phyloP scores from a whole-genome alignment of 2,888 invertebrate species.

The Ennomos fuscantarius region DNA sequence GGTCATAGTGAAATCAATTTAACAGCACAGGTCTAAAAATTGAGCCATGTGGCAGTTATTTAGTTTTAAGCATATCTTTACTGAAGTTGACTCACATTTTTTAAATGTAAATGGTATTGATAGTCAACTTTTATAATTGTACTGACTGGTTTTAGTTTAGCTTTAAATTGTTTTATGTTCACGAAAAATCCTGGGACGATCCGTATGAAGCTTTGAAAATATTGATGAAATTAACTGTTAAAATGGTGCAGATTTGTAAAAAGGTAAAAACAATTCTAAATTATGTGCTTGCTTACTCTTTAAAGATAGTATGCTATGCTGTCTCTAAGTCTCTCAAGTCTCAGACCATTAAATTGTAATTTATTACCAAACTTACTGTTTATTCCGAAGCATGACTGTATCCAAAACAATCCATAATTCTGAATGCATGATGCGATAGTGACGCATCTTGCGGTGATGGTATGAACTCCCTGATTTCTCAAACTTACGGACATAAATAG shows the following conservation, averaged over 20 bases:
- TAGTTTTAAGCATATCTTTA: slow-evolving; percentile 18
- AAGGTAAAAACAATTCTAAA: too few relatives aligned
- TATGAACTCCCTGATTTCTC: slow-evolving; percentile 13
- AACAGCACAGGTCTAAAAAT: slow-evolving; percentile 20
- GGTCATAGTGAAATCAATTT: slow-evolving; percentile 2
- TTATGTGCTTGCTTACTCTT: too few relatives aligned
- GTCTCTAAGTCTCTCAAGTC: too few relatives aligned
- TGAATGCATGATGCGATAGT: slow-evolving; percentile 12
- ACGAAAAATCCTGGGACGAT: too few relatives aligned
- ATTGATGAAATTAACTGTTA: too few relatives aligned
- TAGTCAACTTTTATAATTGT: background rate
- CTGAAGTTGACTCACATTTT: slow-evolving; percentile 17
- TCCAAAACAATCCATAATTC: slow-evolving; percentile 24
- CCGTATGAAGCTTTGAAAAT: too few relatives aligned
- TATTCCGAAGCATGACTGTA: slow-evolving; percentile 20
- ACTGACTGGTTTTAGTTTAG: too few relatives aligned
- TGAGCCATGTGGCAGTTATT: slow-evolving; percentile 18
- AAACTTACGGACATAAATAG: slow-evolving; percentile 22
- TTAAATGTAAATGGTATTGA: background rate
- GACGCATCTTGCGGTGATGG: slow-evolving; percentile 24
- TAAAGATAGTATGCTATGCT: too few relatives aligned
- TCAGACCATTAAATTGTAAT: too few relatives aligned
- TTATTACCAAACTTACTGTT: background rate
- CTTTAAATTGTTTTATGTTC: too few relatives aligned
- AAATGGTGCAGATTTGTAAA: too few relatives aligned